phyloP scores from a whole-genome alignment of 2,888 invertebrate genomes.

The Harpalus rufipes region DNA sequence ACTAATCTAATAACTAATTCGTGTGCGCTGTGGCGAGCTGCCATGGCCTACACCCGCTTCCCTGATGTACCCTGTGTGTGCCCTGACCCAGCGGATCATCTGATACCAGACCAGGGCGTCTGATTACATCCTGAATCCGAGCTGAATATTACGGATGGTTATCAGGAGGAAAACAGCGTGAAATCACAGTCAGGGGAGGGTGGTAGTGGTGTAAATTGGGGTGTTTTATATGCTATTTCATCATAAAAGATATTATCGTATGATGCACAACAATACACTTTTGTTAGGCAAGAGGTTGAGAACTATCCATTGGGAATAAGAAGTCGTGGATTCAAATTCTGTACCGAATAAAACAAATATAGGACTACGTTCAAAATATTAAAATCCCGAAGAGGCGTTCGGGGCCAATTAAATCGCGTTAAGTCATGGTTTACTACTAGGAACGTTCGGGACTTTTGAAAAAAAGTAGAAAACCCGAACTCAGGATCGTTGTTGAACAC shows the following conservation, averaged over 20 bases:
- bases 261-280: background rate
- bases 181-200: background rate
- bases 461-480: too few relatives aligned
- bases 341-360: too few relatives aligned
- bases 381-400: too few relatives aligned
- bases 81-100: conserved; percentile 21
- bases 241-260: background rate
- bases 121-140: conserved; percentile 9
- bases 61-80: background rate
- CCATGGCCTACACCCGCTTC: background rate
- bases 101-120: conserved; percentile 22
- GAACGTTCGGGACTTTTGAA: too few relatives aligned
- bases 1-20: conserved; percentile 73
- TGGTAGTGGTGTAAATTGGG: background rate
- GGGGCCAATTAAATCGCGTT: too few relatives aligned
- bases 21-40: conserved; percentile 13
- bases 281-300: too few relatives aligned
- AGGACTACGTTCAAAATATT: too few relatives aligned
- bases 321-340: too few relatives aligned
- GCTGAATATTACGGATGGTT: background rate
- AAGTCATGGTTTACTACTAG: too few relatives aligned
- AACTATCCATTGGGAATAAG: too few relatives aligned
- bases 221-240: background rate
- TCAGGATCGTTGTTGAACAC: too few relatives aligned
- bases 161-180: background rate